Evolutionary conservation across 2,888 invertebrate species (phyloP).

Genomic region (Ferdinandea cuprea): DNA sequence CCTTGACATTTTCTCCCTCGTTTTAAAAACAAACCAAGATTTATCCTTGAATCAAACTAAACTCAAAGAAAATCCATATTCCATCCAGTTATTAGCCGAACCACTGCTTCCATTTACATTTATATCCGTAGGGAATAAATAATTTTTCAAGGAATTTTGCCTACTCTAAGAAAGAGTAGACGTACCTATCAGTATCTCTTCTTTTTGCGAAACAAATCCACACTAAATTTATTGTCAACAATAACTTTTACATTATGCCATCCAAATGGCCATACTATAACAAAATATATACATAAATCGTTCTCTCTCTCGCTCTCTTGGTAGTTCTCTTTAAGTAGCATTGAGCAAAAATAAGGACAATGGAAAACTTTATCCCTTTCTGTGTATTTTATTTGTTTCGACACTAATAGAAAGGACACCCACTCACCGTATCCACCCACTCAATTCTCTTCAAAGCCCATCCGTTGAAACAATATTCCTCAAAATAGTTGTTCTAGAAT

Average conservation of each 20-base stretch:
- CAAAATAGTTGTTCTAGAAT: slow-evolving; percentile 11
- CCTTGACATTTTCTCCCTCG: not conserved
- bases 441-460: not conserved
- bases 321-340: slow-evolving; percentile 8
- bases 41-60: not conserved
- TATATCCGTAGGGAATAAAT: not conserved
- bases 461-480: slow-evolving; percentile 29
- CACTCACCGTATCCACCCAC: not conserved
- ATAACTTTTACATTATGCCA: slow-evolving; percentile 1
- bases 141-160: slow-evolving; percentile 15
- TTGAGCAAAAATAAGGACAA: slow-evolving; percentile 33
- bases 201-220: not conserved
- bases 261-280: slow-evolving; percentile 28
- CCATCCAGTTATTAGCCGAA: not conserved
- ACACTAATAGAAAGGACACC: slow-evolving; percentile 19
- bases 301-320: not conserved
- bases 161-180: not conserved
- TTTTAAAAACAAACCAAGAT: not conserved
- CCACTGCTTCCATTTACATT: slow-evolving; percentile 7
- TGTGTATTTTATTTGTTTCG: slow-evolving; percentile 24
- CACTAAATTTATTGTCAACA: slow-evolving; percentile 10
- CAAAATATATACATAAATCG: slow-evolving; percentile 1
- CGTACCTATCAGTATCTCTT: too few relatives aligned
- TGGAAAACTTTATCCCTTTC: slow-evolving; percentile 39
- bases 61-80: not conserved